A percentile compares a stretch with the other conserved stretches of the same genome.
Conservation (phyloP, 2,888 invertebrate species). For the Campoletis raptor region DNA sequence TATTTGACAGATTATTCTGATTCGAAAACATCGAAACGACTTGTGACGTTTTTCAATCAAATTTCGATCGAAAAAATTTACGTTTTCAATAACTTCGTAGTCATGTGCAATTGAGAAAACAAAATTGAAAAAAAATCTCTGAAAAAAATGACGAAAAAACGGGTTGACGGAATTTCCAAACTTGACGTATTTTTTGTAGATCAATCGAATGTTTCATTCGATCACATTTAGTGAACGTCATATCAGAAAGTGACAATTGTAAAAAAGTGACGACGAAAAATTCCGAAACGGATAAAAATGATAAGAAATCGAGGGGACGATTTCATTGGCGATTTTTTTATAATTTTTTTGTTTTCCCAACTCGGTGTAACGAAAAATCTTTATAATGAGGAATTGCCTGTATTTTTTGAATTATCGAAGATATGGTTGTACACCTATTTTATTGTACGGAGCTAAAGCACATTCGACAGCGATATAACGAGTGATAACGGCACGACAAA, state of each 20-base stretch:
- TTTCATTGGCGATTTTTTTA: background rate
- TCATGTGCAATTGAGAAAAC: too few species aligned
- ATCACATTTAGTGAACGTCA: background rate
- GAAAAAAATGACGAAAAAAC: background rate
- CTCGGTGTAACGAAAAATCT: background rate
- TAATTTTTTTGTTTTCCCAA: background rate
- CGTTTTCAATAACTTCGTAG: too few species aligned
- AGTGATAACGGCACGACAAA: slow-evolving; percentile 67
- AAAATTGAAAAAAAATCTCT: background rate
- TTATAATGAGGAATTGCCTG: slow-evolving; percentile 10
- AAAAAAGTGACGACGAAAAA: background rate
- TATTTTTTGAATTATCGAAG: slow-evolving; percentile 39
- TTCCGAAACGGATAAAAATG: background rate
- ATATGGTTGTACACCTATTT: slow-evolving; percentile 45
- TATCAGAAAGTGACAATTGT: background rate
- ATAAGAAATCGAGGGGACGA: background rate
- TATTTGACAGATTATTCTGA: too few species aligned
- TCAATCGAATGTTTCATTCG: background rate
- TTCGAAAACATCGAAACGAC: too few species aligned
- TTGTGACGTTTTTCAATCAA: too few species aligned
- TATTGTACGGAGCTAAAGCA: slow-evolving; percentile 52
- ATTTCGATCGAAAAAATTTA: too few species aligned
- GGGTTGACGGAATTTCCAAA: background rate
- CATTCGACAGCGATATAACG: slow-evolving; percentile 69
- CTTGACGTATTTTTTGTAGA: background rate